Evolutionary conservation across 2,113 vertebrate genomes (phyloP).

Genomic region (Mustela nigripes): DNA sequence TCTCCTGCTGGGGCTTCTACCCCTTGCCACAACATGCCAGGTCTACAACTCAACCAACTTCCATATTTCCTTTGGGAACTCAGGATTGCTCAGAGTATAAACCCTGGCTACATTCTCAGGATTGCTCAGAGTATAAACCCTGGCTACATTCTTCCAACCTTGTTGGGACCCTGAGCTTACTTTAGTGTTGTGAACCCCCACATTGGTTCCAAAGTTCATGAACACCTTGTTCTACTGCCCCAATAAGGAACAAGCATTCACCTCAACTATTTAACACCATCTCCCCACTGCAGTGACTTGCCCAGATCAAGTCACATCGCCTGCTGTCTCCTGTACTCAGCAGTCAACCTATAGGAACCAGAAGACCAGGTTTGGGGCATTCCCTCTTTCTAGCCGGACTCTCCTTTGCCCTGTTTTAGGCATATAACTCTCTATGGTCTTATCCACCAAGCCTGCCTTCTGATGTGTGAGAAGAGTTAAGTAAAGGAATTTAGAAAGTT

Average conservation of each 20-base stretch:
- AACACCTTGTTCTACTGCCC: not conserved
- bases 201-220: not conserved
- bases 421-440: not conserved
- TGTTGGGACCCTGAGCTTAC: not conserved
- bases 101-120: not conserved
- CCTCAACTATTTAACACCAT: no score
- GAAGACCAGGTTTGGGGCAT: not conserved
- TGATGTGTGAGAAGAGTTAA: not conserved
- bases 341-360: not conserved
- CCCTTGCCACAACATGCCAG: not conserved
- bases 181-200: not conserved
- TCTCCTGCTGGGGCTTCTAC: not conserved
- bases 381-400: rapidly evolving
- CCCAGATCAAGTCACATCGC: not conserved
- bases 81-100: not conserved
- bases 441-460: not conserved
- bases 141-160: not conserved
- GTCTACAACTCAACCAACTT: not conserved
- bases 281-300: not conserved
- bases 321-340: not conserved
- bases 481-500: not conserved
- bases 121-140: not conserved
- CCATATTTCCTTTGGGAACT: not conserved
- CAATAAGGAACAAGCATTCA: not conserved
- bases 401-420: not conserved